Evolutionary conservation across 2,888 invertebrate species (phyloP).

Genomic region (Orthosia gracilis): DNA sequence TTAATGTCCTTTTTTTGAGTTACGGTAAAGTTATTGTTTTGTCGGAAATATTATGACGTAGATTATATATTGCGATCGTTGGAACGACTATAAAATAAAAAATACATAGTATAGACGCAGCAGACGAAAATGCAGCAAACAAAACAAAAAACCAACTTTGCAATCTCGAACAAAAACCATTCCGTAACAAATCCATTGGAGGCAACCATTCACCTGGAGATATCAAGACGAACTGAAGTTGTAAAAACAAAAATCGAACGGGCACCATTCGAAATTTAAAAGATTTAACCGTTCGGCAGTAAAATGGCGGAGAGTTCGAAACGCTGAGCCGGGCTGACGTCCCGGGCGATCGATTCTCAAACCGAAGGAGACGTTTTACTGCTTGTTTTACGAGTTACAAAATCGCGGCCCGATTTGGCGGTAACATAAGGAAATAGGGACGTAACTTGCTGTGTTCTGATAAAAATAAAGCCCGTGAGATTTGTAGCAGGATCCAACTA

Average conservation of each 20-base stretch:
- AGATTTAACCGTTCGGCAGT: slow-evolving; percentile 75
- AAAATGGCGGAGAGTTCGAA: slow-evolving; percentile 72
- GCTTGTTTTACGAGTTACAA: slow-evolving; percentile 82
- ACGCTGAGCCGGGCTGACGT: slow-evolving; percentile 70
- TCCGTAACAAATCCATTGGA: slow-evolving; percentile 33
- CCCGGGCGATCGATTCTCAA: slow-evolving; percentile 79
- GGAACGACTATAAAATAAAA: neutral
- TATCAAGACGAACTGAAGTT: slow-evolving; percentile 65
- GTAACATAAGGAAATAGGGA: slow-evolving; percentile 70
- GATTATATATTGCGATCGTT: neutral
- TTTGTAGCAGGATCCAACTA: slow-evolving; percentile 71
- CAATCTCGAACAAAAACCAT: slow-evolving; percentile 42
- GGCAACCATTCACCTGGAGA: slow-evolving; percentile 57
- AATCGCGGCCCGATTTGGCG: slow-evolving; percentile 78
- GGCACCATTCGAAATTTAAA: slow-evolving; percentile 79
- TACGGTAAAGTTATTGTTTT: slow-evolving; percentile 63
- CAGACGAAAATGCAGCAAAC: neutral
- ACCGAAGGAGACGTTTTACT: slow-evolving; percentile 81
- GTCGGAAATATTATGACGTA: slow-evolving; percentile 7
- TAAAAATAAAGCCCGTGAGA: slow-evolving; percentile 80
- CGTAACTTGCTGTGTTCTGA: slow-evolving; percentile 71
- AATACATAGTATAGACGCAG: neutral
- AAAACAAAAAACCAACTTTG: slow-evolving; percentile 8
- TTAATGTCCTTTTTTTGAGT: slow-evolving; percentile 74
- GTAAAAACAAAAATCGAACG: slow-evolving; percentile 69